Percentiles rank a stretch among this genome's conserved stretches.
Conservation (phyloP, 1,140 invertebrate genomes). For the Trinorchestia longiramus region DNA sequence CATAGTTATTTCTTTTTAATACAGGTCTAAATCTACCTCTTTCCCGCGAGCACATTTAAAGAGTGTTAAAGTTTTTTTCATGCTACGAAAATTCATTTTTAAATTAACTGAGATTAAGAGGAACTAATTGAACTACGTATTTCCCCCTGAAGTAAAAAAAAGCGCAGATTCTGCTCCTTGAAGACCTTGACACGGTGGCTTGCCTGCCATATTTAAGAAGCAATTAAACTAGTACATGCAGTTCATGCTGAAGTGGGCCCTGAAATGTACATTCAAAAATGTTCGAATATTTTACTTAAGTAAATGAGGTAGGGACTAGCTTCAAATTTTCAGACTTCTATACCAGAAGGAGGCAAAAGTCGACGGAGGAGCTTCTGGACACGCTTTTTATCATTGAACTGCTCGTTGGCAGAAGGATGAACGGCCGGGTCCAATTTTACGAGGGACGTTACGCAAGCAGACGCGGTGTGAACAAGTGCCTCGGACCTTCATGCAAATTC, state of each 20-base stretch:
- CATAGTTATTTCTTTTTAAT: too few species aligned
- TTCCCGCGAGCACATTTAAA: background rate
- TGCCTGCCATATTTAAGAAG: background rate
- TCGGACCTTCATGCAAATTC: background rate
- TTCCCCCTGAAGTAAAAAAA: background rate
- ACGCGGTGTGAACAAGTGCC: slow-evolving; percentile 32
- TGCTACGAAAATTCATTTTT: background rate
- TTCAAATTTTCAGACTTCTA: background rate
- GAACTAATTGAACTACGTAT: background rate
- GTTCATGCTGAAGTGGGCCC: background rate
- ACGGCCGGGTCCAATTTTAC: slow-evolving; percentile 33
- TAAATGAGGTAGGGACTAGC: background rate
- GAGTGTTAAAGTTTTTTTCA: background rate
- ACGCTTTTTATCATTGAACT: background rate
- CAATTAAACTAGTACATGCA: background rate
- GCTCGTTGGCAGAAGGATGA: background rate
- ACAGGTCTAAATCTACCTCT: background rate
- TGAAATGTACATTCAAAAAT: background rate
- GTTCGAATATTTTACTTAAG: background rate
- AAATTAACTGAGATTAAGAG: background rate
- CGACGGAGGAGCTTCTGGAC: background rate
- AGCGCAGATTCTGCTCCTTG: background rate
- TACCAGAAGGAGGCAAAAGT: background rate
- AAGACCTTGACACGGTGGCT: background rate
- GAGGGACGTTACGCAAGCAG: background rate